These are phyloP conservation scores for Luperina nickerlii DNA, from an alignment of 2,888 invertebrate genomes.

Conservation along the genomic window DNA sequence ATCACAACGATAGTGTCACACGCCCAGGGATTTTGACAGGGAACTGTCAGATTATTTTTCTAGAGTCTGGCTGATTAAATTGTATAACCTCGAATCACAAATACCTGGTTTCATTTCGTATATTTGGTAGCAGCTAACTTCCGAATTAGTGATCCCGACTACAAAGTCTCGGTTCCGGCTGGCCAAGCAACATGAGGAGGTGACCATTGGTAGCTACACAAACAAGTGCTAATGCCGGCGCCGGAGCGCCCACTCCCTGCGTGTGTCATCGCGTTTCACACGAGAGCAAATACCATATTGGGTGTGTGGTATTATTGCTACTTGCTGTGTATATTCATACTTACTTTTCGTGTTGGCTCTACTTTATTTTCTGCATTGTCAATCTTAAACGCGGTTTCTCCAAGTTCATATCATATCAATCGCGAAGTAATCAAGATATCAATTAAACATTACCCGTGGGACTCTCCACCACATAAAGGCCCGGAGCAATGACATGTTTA, in stretches of 20 bases:
- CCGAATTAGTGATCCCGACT: too few species aligned
- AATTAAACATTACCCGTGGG: constrained; percentile 66
- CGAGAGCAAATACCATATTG: neutral
- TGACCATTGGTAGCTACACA: neutral
- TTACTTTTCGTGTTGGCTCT: neutral
- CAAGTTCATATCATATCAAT: constrained; percentile 54
- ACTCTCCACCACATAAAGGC: constrained; percentile 62
- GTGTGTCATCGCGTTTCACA: neutral
- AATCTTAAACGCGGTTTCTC: constrained; percentile 4
- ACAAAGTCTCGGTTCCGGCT: too few species aligned
- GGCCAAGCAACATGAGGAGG: too few species aligned
- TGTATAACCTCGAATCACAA: too few species aligned
- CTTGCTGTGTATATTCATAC: neutral
- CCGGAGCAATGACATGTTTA: constrained; percentile 74
- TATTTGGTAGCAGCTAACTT: too few species aligned
- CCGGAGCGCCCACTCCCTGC: neutral
- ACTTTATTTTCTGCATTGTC: constrained; percentile 4
- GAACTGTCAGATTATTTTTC: too few species aligned
- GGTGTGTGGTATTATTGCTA: neutral
- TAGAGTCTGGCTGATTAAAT: too few species aligned
- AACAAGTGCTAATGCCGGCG: neutral
- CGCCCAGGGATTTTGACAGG: too few species aligned
- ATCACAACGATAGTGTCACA: too few species aligned
- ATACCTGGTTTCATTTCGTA: too few species aligned
- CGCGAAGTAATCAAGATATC: constrained; percentile 69